These are phyloP conservation scores for Otolemur crassicaudatus DNA, from an alignment of 2,797 vertebrate species.

Conservation along the genomic window DNA sequence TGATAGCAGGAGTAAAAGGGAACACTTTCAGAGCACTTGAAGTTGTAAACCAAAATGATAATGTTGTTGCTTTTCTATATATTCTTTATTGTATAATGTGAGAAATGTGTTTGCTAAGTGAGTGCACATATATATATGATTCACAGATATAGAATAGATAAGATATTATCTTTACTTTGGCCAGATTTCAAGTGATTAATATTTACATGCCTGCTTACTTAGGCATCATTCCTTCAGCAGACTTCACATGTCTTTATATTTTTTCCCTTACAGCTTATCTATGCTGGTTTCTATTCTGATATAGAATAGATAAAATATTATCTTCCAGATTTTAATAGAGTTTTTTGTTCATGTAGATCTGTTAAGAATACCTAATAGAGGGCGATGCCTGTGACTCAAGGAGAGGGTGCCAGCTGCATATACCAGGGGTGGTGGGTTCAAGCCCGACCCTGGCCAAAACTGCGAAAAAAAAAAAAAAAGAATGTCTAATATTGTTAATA, in stretches of 20 bases:
- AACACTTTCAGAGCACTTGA: constrained; percentile 20
- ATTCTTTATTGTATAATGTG: constrained; percentile 36
- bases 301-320: not conserved
- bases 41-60: constrained; percentile 67
- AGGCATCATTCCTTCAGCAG: too few species aligned
- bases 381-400: too few species aligned
- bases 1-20: not conserved
- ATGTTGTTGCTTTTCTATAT: not conserved
- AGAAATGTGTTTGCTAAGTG: constrained; percentile 25
- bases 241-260: too few species aligned
- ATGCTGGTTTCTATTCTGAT: too few species aligned
- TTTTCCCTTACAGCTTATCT: too few species aligned
- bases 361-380: not conserved
- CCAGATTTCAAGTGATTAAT: too few species aligned
- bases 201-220: too few species aligned
- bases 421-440: too few species aligned
- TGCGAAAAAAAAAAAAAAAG: too few species aligned
- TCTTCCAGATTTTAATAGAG: constrained; percentile 26
- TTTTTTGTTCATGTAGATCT: constrained; percentile 5
- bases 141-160: not conserved
- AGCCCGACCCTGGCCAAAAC: too few species aligned
- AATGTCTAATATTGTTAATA: not conserved
- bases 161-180: too few species aligned
- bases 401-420: too few species aligned
- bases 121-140: constrained; percentile 21